Conservation (phyloP, 2,888 invertebrate species). For the Spilarctia lutea region DNA sequence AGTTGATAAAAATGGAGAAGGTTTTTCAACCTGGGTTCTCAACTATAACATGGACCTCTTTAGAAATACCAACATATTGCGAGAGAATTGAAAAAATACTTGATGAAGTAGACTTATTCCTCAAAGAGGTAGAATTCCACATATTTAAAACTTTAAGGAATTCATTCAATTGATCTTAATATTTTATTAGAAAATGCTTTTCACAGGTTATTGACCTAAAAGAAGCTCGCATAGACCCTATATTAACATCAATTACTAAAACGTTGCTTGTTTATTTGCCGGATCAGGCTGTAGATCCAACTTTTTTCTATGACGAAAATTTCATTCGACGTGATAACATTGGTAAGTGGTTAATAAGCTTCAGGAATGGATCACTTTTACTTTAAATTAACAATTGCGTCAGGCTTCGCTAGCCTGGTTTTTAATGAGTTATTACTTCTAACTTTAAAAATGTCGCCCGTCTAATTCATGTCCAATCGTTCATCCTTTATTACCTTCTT, state of each 20-base stretch:
- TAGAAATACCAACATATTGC: constrained; percentile 89
- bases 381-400: background rate
- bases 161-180: background rate
- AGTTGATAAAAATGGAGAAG: constrained; percentile 89
- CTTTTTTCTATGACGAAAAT: constrained; percentile 88
- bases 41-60: constrained; percentile 93
- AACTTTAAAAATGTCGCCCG: too few relatives aligned
- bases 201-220: constrained; percentile 90
- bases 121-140: constrained; percentile 84
- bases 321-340: constrained; percentile 83
- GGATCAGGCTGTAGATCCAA: constrained; percentile 87
- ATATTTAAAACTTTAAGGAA: background rate
- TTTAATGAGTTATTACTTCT: too few relatives aligned
- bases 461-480: too few relatives aligned
- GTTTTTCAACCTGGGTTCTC: constrained; percentile 92
- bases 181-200: background rate
- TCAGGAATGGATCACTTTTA: background rate
- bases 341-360: constrained; percentile 58
- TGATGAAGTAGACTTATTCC: constrained; percentile 88
- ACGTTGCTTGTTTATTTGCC: constrained; percentile 88
- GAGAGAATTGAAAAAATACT: constrained; percentile 85
- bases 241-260: constrained; percentile 88
- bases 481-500: too few relatives aligned
- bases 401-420: too few relatives aligned
- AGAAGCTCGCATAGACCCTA: constrained; percentile 90